Conservation (phyloP, 2,888 invertebrate species). For the Timema podura region DNA sequence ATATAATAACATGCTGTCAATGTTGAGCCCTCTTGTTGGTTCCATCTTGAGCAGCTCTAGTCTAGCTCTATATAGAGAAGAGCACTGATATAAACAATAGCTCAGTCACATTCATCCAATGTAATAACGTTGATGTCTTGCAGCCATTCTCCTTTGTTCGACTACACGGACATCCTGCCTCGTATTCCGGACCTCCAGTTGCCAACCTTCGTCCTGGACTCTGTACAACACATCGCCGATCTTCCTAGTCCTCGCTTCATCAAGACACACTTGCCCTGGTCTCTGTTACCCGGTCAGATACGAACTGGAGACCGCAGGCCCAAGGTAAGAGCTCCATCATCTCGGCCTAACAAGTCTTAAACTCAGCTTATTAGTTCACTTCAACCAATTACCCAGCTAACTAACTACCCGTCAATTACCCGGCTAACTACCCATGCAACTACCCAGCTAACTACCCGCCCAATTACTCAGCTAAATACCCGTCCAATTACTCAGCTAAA, state of each 20-base stretch:
- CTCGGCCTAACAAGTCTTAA: no score
- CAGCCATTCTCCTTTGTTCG: constrained; percentile 45
- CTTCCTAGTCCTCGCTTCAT: constrained; percentile 54
- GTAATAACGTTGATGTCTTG: constrained; percentile 6
- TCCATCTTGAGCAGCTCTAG: no score
- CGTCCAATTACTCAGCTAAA: no score
- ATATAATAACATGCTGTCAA: no score
- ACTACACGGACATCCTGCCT: constrained; percentile 42
- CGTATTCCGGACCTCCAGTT: constrained; percentile 42
- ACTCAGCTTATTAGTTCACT: no score
- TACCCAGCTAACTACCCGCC: no score
- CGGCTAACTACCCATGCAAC: no score
- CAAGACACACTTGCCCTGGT: constrained; percentile 61
- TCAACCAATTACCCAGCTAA: no score
- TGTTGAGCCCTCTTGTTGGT: neutral
- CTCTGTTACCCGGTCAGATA: constrained; percentile 50
- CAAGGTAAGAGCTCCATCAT: constrained; percentile 28
- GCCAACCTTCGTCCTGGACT: constrained; percentile 39
- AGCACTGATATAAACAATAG: neutral
- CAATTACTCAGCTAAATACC: no score
- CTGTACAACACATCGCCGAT: constrained; percentile 42
- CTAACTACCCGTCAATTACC: no score
- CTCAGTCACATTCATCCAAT: neutral
- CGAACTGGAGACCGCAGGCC: constrained; percentile 38
- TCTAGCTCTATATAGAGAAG: no score